Evolutionary conservation across 2,113 vertebrate genomes (phyloP).

Genomic region (Cyprinodon variegatus): DNA sequence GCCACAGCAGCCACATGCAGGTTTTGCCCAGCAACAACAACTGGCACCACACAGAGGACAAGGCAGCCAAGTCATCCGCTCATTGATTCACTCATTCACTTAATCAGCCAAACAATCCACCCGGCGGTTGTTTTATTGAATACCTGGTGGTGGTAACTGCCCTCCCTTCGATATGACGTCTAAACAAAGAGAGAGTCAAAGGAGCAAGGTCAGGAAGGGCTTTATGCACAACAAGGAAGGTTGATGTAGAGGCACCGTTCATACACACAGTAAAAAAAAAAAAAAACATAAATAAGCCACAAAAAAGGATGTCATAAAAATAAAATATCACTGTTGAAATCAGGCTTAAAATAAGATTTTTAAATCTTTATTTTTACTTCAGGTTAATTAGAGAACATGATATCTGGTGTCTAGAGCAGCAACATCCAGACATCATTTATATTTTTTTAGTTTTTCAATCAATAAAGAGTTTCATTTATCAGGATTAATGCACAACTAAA

Average conservation of each 20-base stretch:
- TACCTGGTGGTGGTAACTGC: conserved; percentile 85
- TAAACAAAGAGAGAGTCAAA: conserved; percentile 69
- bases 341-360: too few relatives aligned
- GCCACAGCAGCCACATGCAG: conserved; percentile 54
- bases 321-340: not conserved
- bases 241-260: not conserved
- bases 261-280: not conserved
- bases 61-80: conserved; percentile 23
- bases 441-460: not conserved
- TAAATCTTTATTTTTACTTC: not conserved
- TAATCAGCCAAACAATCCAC: conserved; percentile 7
- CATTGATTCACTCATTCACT: conserved; percentile 6
- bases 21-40: conserved; percentile 48
- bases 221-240: not conserved
- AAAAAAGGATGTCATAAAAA: not conserved
- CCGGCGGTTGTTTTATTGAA: conserved; percentile 21
- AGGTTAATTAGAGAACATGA: not conserved
- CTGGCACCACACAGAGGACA: conserved; percentile 35
- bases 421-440: too few relatives aligned
- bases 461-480: not conserved
- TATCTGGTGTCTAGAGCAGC: not conserved
- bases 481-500: too few relatives aligned
- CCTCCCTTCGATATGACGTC: conserved; percentile 82
- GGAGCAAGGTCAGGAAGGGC: conserved; percentile 40
- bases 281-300: not conserved